phyloP scores from a whole-genome alignment of 2,888 invertebrate species.

The Acleris cristana region DNA sequence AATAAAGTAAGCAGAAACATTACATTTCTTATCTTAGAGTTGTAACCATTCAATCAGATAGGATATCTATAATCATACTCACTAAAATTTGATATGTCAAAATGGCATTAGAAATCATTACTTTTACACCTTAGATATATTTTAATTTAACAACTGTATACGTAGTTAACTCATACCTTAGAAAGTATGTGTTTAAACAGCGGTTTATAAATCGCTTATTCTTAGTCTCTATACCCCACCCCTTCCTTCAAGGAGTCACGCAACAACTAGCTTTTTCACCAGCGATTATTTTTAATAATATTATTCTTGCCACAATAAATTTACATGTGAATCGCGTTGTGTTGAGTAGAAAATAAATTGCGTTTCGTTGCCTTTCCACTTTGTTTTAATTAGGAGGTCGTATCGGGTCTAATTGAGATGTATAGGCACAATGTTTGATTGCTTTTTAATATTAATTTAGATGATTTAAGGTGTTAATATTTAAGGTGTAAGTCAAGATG shows the following conservation, averaged over 20 bases:
- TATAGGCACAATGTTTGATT: conserved; percentile 17
- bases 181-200: no score
- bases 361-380: conserved; percentile 76
- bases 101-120: no score
- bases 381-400: conserved; percentile 64
- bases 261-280: conserved; percentile 69
- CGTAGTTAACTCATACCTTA: no score
- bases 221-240: conserved; percentile 31
- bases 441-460: conserved; percentile 17
- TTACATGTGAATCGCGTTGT: conserved; percentile 75
- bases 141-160: no score
- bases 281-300: conserved; percentile 77
- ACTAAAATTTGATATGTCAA: no score
- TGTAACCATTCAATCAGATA: no score
- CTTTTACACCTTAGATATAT: no score
- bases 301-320: conserved; percentile 69
- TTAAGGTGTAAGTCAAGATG: neutral
- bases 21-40: no score
- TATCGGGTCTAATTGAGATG: conserved; percentile 32
- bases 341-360: conserved; percentile 76
- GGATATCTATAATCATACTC: no score
- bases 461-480: conserved; percentile 1
- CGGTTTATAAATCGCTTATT: conserved; percentile 20
- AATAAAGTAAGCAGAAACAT: no score
- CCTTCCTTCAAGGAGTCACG: conserved; percentile 58